Conservation (phyloP, 2,888 invertebrate species). For the Cryptosula pallasiana region DNA sequence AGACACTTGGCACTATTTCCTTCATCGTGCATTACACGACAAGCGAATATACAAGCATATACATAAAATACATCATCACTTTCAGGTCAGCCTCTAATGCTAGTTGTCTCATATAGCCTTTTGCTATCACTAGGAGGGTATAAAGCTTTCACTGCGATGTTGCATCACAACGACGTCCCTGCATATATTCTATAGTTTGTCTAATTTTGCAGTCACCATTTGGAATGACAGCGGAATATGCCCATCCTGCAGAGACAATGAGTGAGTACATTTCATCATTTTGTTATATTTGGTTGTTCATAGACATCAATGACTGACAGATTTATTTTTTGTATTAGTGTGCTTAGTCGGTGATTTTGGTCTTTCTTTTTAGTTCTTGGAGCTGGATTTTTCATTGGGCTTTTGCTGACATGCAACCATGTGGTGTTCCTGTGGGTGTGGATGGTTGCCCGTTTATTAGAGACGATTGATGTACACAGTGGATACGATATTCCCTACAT, state of each 20-base stretch:
- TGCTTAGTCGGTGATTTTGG: too few relatives aligned
- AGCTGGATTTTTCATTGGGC: conserved; percentile 42
- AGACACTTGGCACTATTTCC: conserved; percentile 46
- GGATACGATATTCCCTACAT: conserved; percentile 44
- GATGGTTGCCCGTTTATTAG: conserved; percentile 39
- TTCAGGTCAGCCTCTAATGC: conserved; percentile 33
- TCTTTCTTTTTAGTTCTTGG: conserved; percentile 38
- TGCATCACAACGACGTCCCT: too few relatives aligned
- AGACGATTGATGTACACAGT: conserved; percentile 46
- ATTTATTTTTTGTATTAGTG: too few relatives aligned
- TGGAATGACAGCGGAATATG: conserved; percentile 46
- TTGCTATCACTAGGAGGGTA: too few relatives aligned
- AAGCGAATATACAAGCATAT: conserved; percentile 41
- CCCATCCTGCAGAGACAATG: conserved; percentile 44
- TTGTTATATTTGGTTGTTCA: too few relatives aligned
- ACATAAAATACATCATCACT: conserved; percentile 44
- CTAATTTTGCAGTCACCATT: conserved; percentile 37
- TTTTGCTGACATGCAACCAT: conserved; percentile 39
- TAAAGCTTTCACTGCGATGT: too few relatives aligned
- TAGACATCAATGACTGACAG: too few relatives aligned
- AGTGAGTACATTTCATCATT: conserved; percentile 34
- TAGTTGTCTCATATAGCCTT: too few relatives aligned
- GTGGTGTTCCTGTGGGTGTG: conserved; percentile 42
- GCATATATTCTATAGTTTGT: too few relatives aligned
- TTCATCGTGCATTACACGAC: conserved; percentile 40